Base-by-base conservation (phyloP, 2,888 invertebrate genomes). In the Melieria picta region DNA sequence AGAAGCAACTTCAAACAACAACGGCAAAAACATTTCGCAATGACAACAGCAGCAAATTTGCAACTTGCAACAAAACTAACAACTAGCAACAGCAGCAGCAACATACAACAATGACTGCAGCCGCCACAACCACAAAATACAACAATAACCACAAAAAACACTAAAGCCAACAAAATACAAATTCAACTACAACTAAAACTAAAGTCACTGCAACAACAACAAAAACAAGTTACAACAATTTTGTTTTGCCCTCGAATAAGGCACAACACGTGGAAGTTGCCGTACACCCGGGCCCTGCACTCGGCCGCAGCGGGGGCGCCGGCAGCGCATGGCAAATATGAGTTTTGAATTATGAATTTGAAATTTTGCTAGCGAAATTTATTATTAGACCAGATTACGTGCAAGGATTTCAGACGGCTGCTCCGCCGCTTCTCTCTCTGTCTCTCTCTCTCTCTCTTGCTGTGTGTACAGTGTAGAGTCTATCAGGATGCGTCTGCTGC, bases 311-410 rank as follows among this genome's bases (percentile, higher is more conserved):
- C 30, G 43, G 58, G 16, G 50, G 55, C 52, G 68, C 68, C 45
- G 61, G 67, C 46, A 64, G 43, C 58, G 64, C 63, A 70, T 66
- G 73, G 66, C 50, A 73, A 73, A 73, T 73, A 66, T 73, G 73
- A 73, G 68, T 71, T 74, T 74, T 71, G 74, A 69, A 71, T 71
- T 71, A 71, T 74, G 71, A 71, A 71, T 74, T 69, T 65, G 73
- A 67, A 67, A 71, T 64, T 71, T 67, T 73, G 16, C 56, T 77
- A 77, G 80, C 77, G 78, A 81, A 81, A 83, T 80, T 82, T 83
- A 82, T 83, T 83, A 82, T 83, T 83, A 83, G 83, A 80, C 80
- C 80, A 80, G 80, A 83, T 83, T 83, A 83, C 81, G 81, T 80
- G 80, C 78, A 75, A 77, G 72, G 74, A 75, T 76, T 77, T 77